Conservation (phyloP, 2,113 vertebrate genomes). For the Scophthalmus maximus region DNA sequence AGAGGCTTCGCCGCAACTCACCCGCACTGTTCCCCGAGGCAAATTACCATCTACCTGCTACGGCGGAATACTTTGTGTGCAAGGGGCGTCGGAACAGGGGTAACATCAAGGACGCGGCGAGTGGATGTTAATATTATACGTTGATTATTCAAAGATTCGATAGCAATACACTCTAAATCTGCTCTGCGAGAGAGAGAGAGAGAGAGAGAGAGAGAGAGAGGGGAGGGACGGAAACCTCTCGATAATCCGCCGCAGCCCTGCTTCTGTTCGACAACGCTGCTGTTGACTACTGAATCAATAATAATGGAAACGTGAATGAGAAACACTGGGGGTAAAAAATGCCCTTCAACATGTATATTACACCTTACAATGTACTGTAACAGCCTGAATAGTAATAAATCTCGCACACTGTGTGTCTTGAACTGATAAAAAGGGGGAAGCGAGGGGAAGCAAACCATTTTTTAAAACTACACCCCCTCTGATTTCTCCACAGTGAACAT, state of each 20-base stretch:
- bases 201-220: background rate
- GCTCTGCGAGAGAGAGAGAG: conserved; percentile 9
- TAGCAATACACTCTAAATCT: conserved; percentile 55
- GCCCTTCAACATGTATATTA: no score
- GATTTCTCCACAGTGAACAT: no score
- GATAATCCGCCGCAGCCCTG: no score
- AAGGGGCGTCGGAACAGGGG: conserved; percentile 42
- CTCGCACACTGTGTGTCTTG: no score
- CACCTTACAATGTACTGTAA: no score
- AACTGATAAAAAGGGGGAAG: no score
- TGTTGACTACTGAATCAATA: no score
- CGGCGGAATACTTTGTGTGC: conserved; percentile 47
- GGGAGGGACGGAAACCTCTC: background rate
- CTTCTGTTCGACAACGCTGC: no score
- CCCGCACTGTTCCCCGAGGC: conserved; percentile 32
- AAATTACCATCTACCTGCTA: conserved; percentile 54
- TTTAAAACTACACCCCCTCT: no score
- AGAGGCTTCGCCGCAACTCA: conserved; percentile 40
- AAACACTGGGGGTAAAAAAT: conserved; percentile 35
- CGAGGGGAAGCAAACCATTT: no score
- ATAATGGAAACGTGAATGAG: conserved; percentile 30
- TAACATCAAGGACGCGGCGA: conserved; percentile 57
- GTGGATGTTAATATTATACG: conserved; percentile 56
- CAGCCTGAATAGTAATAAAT: background rate
- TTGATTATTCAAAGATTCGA: conserved; percentile 65